phyloP scores from a whole-genome alignment of 92 coral and sea anemone species.

The Palythoa grandiflora region DNA sequence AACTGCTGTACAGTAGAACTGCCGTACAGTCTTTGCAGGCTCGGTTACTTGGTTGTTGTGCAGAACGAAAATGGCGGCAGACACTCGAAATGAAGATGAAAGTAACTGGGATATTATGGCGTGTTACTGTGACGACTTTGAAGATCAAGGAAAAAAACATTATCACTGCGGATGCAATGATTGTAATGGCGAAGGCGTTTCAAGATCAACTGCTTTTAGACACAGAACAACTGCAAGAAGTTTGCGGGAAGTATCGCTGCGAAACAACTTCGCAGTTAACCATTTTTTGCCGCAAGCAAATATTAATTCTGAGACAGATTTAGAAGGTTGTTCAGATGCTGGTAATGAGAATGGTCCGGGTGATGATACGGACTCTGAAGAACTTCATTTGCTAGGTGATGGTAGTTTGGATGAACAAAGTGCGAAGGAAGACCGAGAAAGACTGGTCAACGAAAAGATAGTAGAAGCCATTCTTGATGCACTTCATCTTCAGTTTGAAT shows the following conservation, averaged over 20 bases:
- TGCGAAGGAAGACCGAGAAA: conserved; percentile 25
- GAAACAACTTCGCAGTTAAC: conserved; percentile 20
- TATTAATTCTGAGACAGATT: conserved; percentile 21
- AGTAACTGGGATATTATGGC: conserved; percentile 23
- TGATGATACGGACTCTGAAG: conserved; percentile 7
- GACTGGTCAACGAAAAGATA: conserved; percentile 40
- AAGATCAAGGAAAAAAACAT: conserved; percentile 33
- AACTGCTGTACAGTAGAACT: conserved; percentile 30
- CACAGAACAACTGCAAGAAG: conserved; percentile 38
- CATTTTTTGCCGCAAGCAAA: conserved; percentile 28
- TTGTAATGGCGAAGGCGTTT: conserved; percentile 53
- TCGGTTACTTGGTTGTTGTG: conserved; percentile 28
- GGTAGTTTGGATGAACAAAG: conserved; percentile 28
- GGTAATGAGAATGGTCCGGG: conserved; percentile 8
- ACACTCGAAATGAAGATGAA: conserved; percentile 23
- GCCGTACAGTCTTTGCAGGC: conserved; percentile 20
- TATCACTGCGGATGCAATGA: conserved; percentile 53
- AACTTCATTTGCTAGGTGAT: conserved; percentile 19
- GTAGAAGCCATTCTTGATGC: conserved; percentile 48
- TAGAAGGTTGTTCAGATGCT: conserved; percentile 23
- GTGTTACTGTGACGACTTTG: conserved; percentile 22
- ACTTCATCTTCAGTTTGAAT: conserved; percentile 48
- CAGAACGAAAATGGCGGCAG: conserved; percentile 23
- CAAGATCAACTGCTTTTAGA: conserved; percentile 53
- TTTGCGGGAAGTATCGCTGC: conserved; percentile 19